These are phyloP conservation scores for Neelides sp. DNA, from an alignment of 1,140 invertebrate genomes.

Conservation along the genomic window DNA sequence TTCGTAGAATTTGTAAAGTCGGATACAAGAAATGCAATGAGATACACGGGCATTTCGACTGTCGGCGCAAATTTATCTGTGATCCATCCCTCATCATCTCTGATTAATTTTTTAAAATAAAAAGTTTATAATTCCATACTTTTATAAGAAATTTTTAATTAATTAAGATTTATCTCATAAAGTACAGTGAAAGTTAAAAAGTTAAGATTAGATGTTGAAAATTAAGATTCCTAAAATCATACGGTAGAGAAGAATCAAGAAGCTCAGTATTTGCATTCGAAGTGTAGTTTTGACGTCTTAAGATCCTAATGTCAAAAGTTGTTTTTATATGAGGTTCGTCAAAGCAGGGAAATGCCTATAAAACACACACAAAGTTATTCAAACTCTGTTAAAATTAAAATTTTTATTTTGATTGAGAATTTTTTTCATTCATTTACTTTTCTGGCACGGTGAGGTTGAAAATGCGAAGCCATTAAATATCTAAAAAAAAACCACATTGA, in stretches of 20 bases:
- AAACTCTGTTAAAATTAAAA: too few relatives aligned
- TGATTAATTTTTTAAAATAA: background rate
- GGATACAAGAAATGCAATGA: slow-evolving; percentile 19
- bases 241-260: too few relatives aligned
- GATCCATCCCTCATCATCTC: slow-evolving; percentile 5
- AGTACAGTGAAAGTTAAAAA: too few relatives aligned
- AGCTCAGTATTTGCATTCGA: slow-evolving; percentile 12
- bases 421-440: background rate
- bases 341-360: slow-evolving; percentile 20
- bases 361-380: slow-evolving; percentile 7
- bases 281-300: slow-evolving; percentile 7
- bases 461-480: background rate
- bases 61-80: slow-evolving; percentile 15
- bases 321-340: slow-evolving; percentile 14
- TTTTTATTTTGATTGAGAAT: too few relatives aligned
- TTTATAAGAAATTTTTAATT: too few relatives aligned
- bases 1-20: slow-evolving; percentile 11
- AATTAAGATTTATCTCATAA: too few relatives aligned
- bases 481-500: background rate
- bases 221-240: too few relatives aligned
- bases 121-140: too few relatives aligned
- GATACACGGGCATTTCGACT: slow-evolving; percentile 21
- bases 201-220: too few relatives aligned
- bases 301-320: slow-evolving; percentile 10
- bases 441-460: too few relatives aligned